Base-by-base conservation (phyloP, 2,888 invertebrate species). In the Alloscopus bannaensis region DNA sequence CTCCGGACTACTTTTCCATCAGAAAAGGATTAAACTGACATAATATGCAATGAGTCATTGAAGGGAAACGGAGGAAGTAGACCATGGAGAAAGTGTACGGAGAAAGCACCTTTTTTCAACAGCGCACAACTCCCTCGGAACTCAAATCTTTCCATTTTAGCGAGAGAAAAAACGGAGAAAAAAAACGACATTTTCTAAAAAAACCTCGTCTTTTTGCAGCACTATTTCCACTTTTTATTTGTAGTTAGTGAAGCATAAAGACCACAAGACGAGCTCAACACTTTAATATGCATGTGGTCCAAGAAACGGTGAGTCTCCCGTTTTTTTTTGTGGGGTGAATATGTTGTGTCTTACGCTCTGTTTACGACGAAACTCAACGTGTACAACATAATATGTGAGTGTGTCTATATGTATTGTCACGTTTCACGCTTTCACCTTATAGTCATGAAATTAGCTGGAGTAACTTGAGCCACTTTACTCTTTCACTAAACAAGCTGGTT, bases 1-100 rank as follows among this genome's bases (percentile, higher is more conserved):
- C 76, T 70, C 65, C 11, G 70, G 70, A 78, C 70, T 78, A 57
- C 65, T 65, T 78, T 71, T 26, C 70, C 77, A 78, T 78, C 77
- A 78, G 70, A 64, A 71, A 71, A 59, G 77, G 77, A 78, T 78
- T 78, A 78, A 47, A 52, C 70, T 65, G 65, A 78, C 70, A 70
- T 71, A 59, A 78, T 78, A 70, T 50, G 62, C 77, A 71, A 71
- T 52, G 76, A 77, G 20, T 77, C 69, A 69, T 77, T 77, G 50
- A 60, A 52, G 52, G 52, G 55, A 55, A 62, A 18, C 55, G 70
- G 40, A 75, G 40, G 40, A 40, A 40, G 26, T 62, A 36, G 18
- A 8, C 40, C 16, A 11, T 18, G 40, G 4, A 36, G 59, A 47
- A 47, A 18, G 47, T n/a, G 6, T 13, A 47, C 4, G 24, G 4